These are phyloP conservation scores for Montipora cactus DNA, from an alignment of 64 coral and sea anemone genomes.

Conservation along the genomic window DNA sequence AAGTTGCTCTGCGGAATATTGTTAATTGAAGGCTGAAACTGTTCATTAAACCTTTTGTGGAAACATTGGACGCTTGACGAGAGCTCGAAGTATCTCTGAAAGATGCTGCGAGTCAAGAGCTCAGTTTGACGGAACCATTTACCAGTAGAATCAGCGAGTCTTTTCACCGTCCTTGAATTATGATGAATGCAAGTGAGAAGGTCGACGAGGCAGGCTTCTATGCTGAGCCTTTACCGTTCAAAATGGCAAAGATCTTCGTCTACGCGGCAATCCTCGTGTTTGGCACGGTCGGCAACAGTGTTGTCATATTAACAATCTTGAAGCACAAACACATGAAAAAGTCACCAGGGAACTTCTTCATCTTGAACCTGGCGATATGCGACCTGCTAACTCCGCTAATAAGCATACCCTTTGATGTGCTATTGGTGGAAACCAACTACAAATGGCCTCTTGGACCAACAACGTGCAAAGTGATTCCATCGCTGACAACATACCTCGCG, in stretches of 20 bases:
- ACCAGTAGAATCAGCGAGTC: neutral
- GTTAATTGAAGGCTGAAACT: too few species aligned
- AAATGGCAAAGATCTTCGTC: constrained; percentile 41
- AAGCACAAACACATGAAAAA: constrained; percentile 34
- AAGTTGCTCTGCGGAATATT: too few species aligned
- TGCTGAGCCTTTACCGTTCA: constrained; percentile 30
- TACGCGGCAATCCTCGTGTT: constrained; percentile 32
- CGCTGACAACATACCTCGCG: constrained; percentile 32
- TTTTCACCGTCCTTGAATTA: neutral
- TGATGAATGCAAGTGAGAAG: neutral
- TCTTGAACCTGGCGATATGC: constrained; percentile 58
- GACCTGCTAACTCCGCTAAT: constrained; percentile 57
- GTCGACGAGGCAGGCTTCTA: neutral
- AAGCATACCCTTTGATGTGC: constrained; percentile 60
- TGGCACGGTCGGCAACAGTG: constrained; percentile 25
- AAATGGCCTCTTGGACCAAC: constrained; percentile 21
- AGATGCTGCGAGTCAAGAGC: neutral
- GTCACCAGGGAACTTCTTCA: constrained; percentile 43
- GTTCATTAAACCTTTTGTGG: too few species aligned
- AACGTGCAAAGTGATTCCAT: constrained; percentile 52
- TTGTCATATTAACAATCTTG: constrained; percentile 41
- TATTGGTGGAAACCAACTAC: constrained; percentile 11
- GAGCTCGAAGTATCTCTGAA: neutral
- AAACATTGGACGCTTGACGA: too few species aligned
- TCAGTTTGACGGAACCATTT: neutral